Base-by-base conservation (phyloP, 2,888 invertebrate genomes). In the Ornithoptera alexandrae region DNA sequence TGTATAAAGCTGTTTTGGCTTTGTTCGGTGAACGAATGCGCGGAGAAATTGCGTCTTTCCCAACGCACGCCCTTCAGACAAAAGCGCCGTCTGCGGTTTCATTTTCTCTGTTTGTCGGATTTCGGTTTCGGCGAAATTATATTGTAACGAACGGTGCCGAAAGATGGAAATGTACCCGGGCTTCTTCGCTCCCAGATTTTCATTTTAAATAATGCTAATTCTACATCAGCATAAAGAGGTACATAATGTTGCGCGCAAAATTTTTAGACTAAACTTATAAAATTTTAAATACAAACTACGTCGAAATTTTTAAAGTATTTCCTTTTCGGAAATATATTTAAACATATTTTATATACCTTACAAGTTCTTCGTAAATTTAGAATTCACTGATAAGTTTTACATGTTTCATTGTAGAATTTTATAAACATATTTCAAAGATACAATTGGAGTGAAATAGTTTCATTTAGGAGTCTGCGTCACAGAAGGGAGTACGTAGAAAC, bases 1-100 rank as follows among this genome's bases (percentile, higher is more conserved):
- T 70, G 65, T 65, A 63, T 70, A 70, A 64, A 70, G 62, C 67
- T 39, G 59, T 70, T 70, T 63, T 46, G 67, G 64, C 67, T 67
- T 70, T 70, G 70, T 67, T 67, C 64, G 59, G 10, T 56, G 59
- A 63, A 69, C 64, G 70, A 64, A 46, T 65, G 61, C 62, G 66
- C 59, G 39, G 66, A 66, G 66, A 62, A 67, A 66, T 70, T 70
- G 70, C 66, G 65, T 69, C 62, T 70, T 62, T 70, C 39, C 60
- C 67, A 53, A 63, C 70, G 67, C 60, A 53, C 62, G 70, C 57
- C 70, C 70, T 67, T 70, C 60, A 67, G 61, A 68, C 62, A 68
- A 70, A 70, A 63, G 60, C 61, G 22, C 61, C 62, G 60, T 70
- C 67, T 70, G 70, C 30, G 70, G 70, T 60, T 67, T 64, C 67